Evolutionary conservation across 2,888 invertebrate genomes (phyloP), one percentile per base, ranked within the genome.

Genomic region (Autographa pulchrina): DNA sequence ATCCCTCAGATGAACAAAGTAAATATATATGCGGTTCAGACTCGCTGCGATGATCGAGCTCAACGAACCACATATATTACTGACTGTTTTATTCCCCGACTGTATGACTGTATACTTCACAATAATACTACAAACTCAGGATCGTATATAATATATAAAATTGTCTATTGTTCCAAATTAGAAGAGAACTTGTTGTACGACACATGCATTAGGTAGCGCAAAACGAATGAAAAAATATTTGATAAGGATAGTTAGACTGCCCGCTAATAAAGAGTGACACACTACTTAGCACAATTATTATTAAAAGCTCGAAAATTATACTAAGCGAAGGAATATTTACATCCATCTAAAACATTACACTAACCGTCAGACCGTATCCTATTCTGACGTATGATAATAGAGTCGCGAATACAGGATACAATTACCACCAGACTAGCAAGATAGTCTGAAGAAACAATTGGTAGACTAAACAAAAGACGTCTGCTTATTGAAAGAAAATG

Each of bases 41-140:
- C 20, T 59, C 60, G 62, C 18, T 41, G 62, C 20, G 25, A 32
- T 25, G 48, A 52, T n/a, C 41, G 32, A 35, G 38, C 61, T 71
- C 43, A 59, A 18, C 31, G 54, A 56, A 59, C 38, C 62, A 41
- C 59, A 48, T 62, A 43, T 38, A 2, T 11, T 38, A 11, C 38
- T 11, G 11, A 38, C 38, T 38, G 43, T 16, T 43, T 43, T 16
- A 16, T 43, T 43, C 9, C 43, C 1, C 43, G 14, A 43, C 43
- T 11, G 16, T 43, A 43, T 43, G 16, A 43, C 14, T 16, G 4
- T 5, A 16, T 43, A 43, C 43, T 16, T 43, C 16, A 43, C 43
- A 16, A 6, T 41, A 41, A 14, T 8, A 35, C 35, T 2, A 25
- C 25, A 25, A 25, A 25, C 3, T 25, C 25, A 25, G 25, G 25